Evolutionary conservation across 2,888 invertebrate genomes (phyloP), one percentile per base, ranked within the genome.

Genomic region (Sylvicola fuscatus): DNA sequence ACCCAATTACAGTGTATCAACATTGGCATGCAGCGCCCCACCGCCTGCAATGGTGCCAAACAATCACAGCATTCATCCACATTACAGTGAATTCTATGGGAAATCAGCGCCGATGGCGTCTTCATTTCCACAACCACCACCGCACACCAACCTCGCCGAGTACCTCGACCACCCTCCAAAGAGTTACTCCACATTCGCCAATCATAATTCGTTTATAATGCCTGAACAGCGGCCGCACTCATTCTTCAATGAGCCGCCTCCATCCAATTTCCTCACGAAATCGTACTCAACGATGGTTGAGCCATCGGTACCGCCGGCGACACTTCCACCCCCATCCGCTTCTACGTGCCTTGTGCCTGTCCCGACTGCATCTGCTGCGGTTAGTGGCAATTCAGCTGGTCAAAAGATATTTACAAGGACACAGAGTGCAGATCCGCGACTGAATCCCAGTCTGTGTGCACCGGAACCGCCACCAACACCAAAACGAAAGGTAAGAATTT

Each of bases 381-480:
- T 21, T 8, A 21, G 8, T 21, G 8, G 21, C 8, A 21, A 8
- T 21, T 21, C 21, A 8, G 40, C 41, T 2, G 35, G 38, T 14
- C 15, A 33, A 26, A 56, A 54, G 41, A 46, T 57, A 31, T 50
- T 50, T 12, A 56, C 57, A 11, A 53, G 55, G 33, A 56, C 57
- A 2, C 56, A 57, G 27, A 54, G 53, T 40, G 53, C 56, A 34
- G 58, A 58, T 49, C 58, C 58, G 3, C 50, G 58, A 0, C 39
- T 58, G 10, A 58, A 58, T 48, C 58, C 58, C 2, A 54, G 49
- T 42, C 43, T 58, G 2, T 54, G 50, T 3, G 52, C 51, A 12
- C 58, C 57, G 0, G 56, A 58, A 42, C 57, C 56, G 10, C 49
- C 53, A 14, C 52, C 54, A 6, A 52, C 54, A 45, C 58, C 58